Evolutionary conservation across 2,797 vertebrate species (phyloP), one percentile per base, ranked within the genome.

Genomic region (Linurgus olivaceus): DNA sequence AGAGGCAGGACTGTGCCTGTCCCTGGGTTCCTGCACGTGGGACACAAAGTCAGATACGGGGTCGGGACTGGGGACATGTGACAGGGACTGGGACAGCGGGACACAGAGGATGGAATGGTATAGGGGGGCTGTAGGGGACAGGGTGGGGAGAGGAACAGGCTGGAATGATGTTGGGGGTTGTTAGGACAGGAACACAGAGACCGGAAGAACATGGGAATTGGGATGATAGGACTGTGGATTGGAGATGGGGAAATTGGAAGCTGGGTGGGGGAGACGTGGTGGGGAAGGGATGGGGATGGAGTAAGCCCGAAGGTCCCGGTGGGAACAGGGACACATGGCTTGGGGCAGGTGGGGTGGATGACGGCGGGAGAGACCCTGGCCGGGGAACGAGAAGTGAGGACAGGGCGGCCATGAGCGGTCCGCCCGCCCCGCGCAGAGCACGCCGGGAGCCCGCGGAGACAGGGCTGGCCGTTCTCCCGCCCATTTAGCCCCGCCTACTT

Each of bases 11-110:
- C 20, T 25, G 40, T 38, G 13, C 10, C n/a, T 35, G 18, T 6
- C n/a, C 15, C 2, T 1, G 6, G 9, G 26, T 10, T 33, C 28
- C 42, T 16, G 47, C 37, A 17, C 2, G 2, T 31, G 19, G 59
- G 37, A n/a, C 54, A 8, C 3, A 0, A 0, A 3, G 45, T 42
- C 21, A 11, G 28, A 44, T 33, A 13, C 0, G 26, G 33, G 16
- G 24, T 33, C 6, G 4, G 52, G 17, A 31, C 1, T 51, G 26
- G 50, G 28, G 25, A 13, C 0, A 0, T 51, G 4, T 17, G 38
- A 47, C 3, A 20, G 47, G 47, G 26, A 9, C 13, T 29, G 40
- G 58, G 19, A 17, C 2, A 24, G 25, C 2, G 7, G 24, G 13
- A 37, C 37, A 38, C 12, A 11, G 25, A 42, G n/a, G 16, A 15